Base-by-base conservation (phyloP, 1,140 invertebrate species). In the Meloidogyne floridensis region DNA sequence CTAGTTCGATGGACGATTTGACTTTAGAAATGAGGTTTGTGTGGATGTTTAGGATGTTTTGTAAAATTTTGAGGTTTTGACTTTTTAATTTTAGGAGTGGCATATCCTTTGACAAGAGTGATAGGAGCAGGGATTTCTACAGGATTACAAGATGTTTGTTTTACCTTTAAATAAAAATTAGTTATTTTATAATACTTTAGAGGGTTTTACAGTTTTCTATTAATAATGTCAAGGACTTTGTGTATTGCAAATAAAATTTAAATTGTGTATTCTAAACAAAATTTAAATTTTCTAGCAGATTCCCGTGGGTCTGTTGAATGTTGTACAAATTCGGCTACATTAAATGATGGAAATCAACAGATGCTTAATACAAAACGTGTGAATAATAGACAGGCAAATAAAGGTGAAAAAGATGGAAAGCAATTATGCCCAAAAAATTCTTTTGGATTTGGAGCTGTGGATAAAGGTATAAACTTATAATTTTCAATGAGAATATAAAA, bases 131-230 rank as follows among this genome's bases (percentile, higher is more conserved):
- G 11, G 20, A 79, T 10, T 79, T 79, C 42, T 79, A 79, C 20
- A 79, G 72, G 20, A 72, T 79, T 51, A 79, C 77, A 11, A 79
- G 72, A 71, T n/a, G 77, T 79, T 42, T 43, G 20, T 43, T 43
- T 10, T 32, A 32, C 32, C 32, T 32, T 32, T 32, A 32, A 32
- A 47, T 78, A 11, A 42, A 11, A 32, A 32, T 32, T 32, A 32
- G 32, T 32, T 32, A 32, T 32, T 32, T 32, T 32, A 32, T 32
- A 32, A 32, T 32, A 32, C 32, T 32, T 32, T 32, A 32, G 32
- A 32, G 32, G 32, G 32, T 32, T 32, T 65, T 42, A 13, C 43
- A 42, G n/a, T 18, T 18, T 65, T 4, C 59, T 32, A 32, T 32
- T 32, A 32, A 32, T 32, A 32, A 32, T 32, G 32, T 32, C 32